These are phyloP conservation scores for Apamea epomidion DNA, from an alignment of 2,888 invertebrate species.

Conservation along the genomic window DNA sequence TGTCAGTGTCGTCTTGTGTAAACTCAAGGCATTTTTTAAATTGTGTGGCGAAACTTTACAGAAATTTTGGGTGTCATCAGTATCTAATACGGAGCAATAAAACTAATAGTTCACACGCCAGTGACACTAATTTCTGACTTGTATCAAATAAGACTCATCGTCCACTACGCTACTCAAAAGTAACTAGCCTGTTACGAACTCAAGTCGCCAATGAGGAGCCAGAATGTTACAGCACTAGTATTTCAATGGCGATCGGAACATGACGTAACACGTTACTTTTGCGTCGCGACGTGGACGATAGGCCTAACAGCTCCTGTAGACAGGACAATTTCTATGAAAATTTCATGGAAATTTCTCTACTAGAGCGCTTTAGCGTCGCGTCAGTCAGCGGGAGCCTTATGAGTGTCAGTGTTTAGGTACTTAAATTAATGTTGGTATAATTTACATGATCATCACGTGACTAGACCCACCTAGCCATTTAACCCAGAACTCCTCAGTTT, in stretches of 20 bases:
- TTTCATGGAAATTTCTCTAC: not conserved
- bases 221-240: not conserved
- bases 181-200: not conserved
- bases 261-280: not conserved
- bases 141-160: not conserved
- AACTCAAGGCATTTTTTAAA: not conserved
- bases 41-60: not conserved
- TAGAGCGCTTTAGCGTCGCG: not conserved
- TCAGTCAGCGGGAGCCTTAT: not conserved
- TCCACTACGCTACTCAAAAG: not conserved
- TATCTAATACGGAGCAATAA: not conserved
- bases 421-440: not conserved
- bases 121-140: not conserved
- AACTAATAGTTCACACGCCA: not conserved
- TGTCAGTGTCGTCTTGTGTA: not conserved
- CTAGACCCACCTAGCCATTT: not conserved
- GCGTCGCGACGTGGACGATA: too few relatives aligned
- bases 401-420: not conserved
- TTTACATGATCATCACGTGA: conserved; percentile 6
- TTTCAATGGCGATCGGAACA: not conserved
- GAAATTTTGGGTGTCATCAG: too few relatives aligned
- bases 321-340: not conserved
- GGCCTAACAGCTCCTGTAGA: not conserved
- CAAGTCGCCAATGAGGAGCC: not conserved
- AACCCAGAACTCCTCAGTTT: not conserved